Conservation (phyloP, 2,113 vertebrate genomes). For the Neodon shergylaensis region DNA sequence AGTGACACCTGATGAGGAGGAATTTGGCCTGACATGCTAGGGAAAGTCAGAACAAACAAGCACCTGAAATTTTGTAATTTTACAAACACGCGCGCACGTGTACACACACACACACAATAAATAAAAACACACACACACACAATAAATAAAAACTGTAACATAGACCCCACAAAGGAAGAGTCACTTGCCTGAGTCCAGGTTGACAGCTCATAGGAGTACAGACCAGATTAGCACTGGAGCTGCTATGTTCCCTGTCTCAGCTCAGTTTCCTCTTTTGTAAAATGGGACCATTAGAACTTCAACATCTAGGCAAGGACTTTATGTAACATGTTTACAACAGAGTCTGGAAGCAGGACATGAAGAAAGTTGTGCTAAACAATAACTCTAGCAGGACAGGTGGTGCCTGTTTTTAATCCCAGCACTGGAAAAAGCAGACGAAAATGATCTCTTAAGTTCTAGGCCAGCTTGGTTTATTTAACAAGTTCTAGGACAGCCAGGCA, state of each 20-base stretch:
- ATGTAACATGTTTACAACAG: background rate
- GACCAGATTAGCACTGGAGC: background rate
- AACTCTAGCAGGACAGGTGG: background rate
- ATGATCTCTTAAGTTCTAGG: background rate
- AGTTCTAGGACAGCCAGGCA: background rate
- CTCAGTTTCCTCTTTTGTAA: conserved; percentile 29
- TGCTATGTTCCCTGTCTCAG: background rate
- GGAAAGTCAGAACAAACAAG: background rate
- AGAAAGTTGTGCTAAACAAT: conserved; percentile 3
- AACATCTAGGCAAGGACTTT: background rate
- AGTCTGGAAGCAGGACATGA: background rate
- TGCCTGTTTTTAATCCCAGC: background rate
- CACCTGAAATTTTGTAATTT: background rate
- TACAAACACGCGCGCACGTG: too few relatives aligned
- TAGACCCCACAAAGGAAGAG: background rate
- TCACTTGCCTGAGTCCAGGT: background rate
- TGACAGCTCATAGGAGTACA: background rate
- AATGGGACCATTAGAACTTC: background rate
- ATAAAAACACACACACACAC: background rate
- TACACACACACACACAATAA: background rate
- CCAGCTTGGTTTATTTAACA: background rate
- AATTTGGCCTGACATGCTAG: background rate
- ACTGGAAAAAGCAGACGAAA: background rate
- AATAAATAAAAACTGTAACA: background rate
- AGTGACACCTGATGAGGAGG: background rate